Percentiles rank a stretch among this genome's conserved stretches.
Conservation (phyloP, 2,888 invertebrate genomes). For the Aleiodes alternator region DNA sequence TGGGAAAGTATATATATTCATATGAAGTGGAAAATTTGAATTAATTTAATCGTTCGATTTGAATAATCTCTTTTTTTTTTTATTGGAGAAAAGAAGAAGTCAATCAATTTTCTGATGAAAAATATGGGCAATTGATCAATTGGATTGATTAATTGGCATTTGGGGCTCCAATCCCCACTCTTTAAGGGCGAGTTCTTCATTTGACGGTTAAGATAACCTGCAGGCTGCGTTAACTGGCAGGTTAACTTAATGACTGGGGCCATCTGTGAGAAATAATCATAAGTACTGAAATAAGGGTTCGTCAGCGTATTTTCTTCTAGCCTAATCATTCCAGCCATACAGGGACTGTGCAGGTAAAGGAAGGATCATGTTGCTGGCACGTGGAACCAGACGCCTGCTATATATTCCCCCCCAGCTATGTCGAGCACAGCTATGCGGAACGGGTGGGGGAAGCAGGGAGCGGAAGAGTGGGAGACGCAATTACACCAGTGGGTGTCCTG, state of each 20-base stretch:
- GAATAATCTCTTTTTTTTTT: background rate
- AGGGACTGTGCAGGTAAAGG: too few species aligned
- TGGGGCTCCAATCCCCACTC: too few species aligned
- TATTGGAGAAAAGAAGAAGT: background rate
- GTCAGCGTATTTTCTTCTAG: too few species aligned
- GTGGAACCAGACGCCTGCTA: conserved; percentile 18
- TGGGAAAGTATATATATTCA: too few species aligned
- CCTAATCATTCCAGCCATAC: too few species aligned
- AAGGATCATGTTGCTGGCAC: background rate
- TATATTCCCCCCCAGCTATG: background rate
- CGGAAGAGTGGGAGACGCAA: conserved; percentile 45
- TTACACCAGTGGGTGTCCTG: conserved; percentile 52
- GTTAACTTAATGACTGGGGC: too few species aligned
- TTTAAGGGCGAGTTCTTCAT: too few species aligned
- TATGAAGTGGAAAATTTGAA: conserved; percentile 4
- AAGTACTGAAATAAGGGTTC: too few species aligned
- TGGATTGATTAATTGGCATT: background rate
- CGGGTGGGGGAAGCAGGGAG: background rate
- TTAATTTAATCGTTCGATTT: background rate
- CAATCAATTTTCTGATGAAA: conserved; percentile 7
- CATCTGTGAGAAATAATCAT: too few species aligned
- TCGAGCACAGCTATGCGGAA: too few species aligned
- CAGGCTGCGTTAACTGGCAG: too few species aligned
- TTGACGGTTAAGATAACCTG: too few species aligned
- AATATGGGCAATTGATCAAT: background rate